Conservation (phyloP, 1,140 invertebrate species). For the Pseudomyrmex gracilis region DNA sequence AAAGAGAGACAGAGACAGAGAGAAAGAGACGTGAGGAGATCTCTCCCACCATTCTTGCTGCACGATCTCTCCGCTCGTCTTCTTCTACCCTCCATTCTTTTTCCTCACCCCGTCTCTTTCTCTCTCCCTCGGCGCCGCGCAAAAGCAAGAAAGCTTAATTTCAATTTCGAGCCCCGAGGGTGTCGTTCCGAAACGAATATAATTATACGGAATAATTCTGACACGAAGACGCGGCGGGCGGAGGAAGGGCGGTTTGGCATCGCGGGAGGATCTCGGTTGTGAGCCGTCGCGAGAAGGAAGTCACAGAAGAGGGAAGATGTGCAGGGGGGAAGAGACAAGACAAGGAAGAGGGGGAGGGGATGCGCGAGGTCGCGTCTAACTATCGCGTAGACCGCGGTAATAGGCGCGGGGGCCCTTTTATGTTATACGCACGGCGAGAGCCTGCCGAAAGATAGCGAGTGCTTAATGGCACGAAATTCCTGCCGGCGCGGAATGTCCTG, state of each 20-base stretch:
- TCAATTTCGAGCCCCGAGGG: slow-evolving; percentile 85
- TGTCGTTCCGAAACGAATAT: slow-evolving; percentile 86
- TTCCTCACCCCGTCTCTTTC: slow-evolving; percentile 12
- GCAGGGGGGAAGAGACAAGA: slow-evolving; percentile 36
- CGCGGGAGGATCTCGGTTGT: slow-evolving; percentile 38
- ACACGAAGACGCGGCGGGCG: slow-evolving; percentile 73
- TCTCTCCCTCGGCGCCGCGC: slow-evolving; percentile 36
- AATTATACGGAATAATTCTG: slow-evolving; percentile 86
- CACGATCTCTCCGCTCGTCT: slow-evolving; percentile 42
- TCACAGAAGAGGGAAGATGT: slow-evolving; percentile 57
- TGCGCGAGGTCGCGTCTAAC: slow-evolving; percentile 58
- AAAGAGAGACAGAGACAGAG: too few relatives aligned
- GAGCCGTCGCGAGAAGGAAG: slow-evolving; percentile 61
- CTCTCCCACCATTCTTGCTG: slow-evolving; percentile 27
- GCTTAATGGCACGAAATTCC: slow-evolving; percentile 84
- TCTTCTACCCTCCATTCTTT: neutral
- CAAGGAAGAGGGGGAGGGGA: slow-evolving; percentile 27
- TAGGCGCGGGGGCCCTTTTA: slow-evolving; percentile 65
- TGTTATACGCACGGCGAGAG: slow-evolving; percentile 77
- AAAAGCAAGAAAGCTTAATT: slow-evolving; percentile 83
- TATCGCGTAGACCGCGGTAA: slow-evolving; percentile 69
- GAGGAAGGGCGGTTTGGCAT: slow-evolving; percentile 31
- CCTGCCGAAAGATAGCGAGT: slow-evolving; percentile 82
- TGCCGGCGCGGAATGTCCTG: slow-evolving; percentile 80
- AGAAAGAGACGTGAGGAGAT: slow-evolving; percentile 40